These are phyloP conservation scores for Palythoa grandis DNA, from an alignment of 92 coral and sea anemone species.

Conservation along the genomic window DNA sequence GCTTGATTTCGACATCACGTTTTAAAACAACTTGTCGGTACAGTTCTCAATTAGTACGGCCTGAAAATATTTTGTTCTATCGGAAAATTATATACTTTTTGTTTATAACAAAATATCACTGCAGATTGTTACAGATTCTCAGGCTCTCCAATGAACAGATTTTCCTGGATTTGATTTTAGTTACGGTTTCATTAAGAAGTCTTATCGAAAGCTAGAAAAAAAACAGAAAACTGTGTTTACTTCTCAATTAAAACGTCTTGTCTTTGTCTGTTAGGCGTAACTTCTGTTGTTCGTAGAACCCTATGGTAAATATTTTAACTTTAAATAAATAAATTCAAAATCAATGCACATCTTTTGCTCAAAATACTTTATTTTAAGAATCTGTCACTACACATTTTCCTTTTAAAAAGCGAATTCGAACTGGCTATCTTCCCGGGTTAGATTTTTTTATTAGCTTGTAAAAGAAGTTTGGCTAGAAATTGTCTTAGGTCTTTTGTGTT, in stretches of 20 bases:
- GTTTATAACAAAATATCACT: not conserved
- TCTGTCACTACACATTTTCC: not conserved
- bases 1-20: no score
- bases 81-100: not conserved
- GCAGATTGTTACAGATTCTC: not conserved
- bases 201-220: slow-evolving; percentile 15
- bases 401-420: not conserved
- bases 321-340: not conserved
- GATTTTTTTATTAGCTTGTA: not conserved
- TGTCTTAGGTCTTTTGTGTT: not conserved
- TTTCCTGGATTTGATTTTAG: not conserved
- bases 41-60: no score
- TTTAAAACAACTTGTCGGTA: no score
- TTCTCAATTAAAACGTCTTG: not conserved
- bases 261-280: slow-evolving; percentile 7
- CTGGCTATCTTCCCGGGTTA: not conserved
- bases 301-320: not conserved
- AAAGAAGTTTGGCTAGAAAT: not conserved
- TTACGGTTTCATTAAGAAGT: not conserved
- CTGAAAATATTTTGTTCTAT: no score
- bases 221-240: not conserved
- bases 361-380: not conserved
- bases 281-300: not conserved
- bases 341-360: not conserved
- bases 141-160: not conserved